phyloP scores from a whole-genome alignment of 2,113 vertebrate genomes.

The Mormoops blainvillei region DNA sequence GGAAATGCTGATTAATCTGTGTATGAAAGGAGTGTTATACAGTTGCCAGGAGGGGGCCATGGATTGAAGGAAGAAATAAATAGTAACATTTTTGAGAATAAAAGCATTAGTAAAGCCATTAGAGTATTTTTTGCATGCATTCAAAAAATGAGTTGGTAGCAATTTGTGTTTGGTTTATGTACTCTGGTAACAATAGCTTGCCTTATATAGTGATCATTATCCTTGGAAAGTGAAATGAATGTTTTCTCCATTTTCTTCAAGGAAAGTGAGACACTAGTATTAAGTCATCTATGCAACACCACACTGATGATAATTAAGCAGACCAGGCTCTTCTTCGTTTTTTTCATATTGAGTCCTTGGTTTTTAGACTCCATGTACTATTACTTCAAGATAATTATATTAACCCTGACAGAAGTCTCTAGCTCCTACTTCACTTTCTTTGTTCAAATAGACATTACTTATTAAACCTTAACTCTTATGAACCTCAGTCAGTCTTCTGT shows the following conservation, averaged over 20 bases:
- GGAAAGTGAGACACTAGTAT: neutral
- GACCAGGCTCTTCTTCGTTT: neutral
- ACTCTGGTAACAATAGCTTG: neutral
- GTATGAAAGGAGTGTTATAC: neutral
- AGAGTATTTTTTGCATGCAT: neutral
- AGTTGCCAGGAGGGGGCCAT: accelerated
- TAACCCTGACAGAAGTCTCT: neutral
- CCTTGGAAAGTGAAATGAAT: neutral
- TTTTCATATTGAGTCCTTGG: neutral
- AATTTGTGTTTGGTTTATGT: neutral
- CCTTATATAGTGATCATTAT: neutral
- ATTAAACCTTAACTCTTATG: neutral
- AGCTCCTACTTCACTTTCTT: neutral
- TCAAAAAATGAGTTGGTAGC: neutral
- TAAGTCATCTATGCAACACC: neutral
- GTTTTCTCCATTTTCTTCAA: neutral
- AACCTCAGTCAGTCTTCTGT: neutral
- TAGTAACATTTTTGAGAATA: neutral
- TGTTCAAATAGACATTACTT: neutral
- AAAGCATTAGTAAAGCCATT: neutral
- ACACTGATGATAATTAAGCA: neutral
- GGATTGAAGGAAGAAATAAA: neutral
- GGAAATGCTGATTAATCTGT: neutral
- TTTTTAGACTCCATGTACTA: neutral
- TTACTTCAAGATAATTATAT: neutral